Evolutionary conservation across 2,797 vertebrate genomes (phyloP).

Genomic region (Dendrocincla tyrannina): DNA sequence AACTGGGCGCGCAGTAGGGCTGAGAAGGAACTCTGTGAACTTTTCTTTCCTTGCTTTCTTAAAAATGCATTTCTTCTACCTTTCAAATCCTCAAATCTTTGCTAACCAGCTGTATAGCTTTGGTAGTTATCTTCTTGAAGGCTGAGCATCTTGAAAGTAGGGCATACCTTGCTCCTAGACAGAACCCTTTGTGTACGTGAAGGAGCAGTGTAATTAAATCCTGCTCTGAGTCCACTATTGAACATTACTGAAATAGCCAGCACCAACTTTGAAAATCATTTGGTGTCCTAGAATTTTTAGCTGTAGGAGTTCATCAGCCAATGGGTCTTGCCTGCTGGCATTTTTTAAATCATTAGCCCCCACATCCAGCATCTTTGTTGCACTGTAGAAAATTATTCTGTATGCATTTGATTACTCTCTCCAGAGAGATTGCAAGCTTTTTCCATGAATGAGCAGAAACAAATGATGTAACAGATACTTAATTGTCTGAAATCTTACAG

Average conservation of each 20-base stretch:
- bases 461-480: background rate
- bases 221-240: fast-evolving
- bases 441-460: background rate
- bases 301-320: background rate
- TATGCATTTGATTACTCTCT: background rate
- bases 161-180: background rate
- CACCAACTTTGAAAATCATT: background rate
- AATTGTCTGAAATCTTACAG: background rate
- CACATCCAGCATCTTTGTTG: background rate
- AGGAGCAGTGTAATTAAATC: background rate
- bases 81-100: background rate
- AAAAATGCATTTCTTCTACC: background rate
- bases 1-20: background rate
- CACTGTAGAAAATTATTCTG: background rate
- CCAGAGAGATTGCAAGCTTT: background rate
- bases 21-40: background rate
- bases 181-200: background rate
- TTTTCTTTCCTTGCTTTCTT: background rate
- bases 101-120: background rate
- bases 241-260: background rate
- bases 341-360: background rate
- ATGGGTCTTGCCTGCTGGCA: background rate
- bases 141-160: background rate
- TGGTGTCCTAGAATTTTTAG: background rate
- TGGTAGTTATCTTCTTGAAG: background rate